Evolutionary conservation across 2,888 invertebrate species (phyloP).

Genomic region (Artemia sp.): DNA sequence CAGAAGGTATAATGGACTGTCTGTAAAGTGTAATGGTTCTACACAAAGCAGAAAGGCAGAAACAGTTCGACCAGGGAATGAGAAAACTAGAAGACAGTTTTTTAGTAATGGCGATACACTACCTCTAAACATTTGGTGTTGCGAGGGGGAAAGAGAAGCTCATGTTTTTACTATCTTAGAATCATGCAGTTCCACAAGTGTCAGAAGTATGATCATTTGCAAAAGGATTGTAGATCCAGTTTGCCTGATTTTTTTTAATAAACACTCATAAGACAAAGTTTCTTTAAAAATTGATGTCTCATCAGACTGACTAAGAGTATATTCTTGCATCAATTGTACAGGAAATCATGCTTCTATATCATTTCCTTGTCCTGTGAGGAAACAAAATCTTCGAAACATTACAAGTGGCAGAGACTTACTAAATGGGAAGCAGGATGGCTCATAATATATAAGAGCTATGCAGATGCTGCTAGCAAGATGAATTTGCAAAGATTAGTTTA

Average conservation of each 20-base stretch:
- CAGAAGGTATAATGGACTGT: neutral
- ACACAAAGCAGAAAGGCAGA: too few relatives aligned
- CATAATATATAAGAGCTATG: too few relatives aligned
- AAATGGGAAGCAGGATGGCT: too few relatives aligned
- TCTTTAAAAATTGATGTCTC: neutral
- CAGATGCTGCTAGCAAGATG: too few relatives aligned
- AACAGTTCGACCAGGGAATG: too few relatives aligned
- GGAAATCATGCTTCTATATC: neutral
- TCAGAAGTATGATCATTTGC: conserved; percentile 6
- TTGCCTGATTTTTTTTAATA: neutral
- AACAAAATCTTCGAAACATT: too few relatives aligned
- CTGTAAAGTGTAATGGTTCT: neutral
- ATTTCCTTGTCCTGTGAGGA: too few relatives aligned
- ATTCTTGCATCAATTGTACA: neutral
- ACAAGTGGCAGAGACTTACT: too few relatives aligned
- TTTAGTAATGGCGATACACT: neutral
- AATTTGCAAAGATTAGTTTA: too few relatives aligned
- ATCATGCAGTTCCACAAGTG: conserved; percentile 6
- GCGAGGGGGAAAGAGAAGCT: conserved; percentile 3
- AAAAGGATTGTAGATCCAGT: neutral
- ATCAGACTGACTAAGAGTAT: neutral
- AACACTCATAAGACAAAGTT: neutral
- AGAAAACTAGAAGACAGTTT: neutral
- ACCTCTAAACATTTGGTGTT: conserved; percentile 1
- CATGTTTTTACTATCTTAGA: neutral